Base-by-base conservation (phyloP, 2,888 invertebrate genomes). In the Melipona beecheii region DNA sequence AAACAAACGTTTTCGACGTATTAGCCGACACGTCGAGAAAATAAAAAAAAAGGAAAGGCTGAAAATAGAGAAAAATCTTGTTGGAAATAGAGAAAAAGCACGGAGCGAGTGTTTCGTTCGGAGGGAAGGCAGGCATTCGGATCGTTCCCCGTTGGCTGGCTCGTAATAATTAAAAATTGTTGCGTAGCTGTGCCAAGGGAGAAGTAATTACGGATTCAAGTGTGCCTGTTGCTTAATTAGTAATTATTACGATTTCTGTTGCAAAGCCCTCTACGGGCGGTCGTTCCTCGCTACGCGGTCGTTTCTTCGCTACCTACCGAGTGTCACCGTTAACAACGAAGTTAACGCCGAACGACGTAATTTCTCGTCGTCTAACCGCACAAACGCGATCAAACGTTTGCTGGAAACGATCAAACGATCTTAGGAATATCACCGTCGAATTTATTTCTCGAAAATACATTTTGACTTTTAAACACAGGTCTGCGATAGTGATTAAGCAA, bases 201-300 rank as follows among this genome's bases (percentile, higher is more conserved):
- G 52, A 70, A 58, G 75, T 81, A 85, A 85, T 85, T 84, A 78
- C 76, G 68, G 62, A 66, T 75, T 75, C 78, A 76, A 84, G 74
- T 74, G 70, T n/a, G 84, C 81, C 75, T 81, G 78, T 84, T 86
- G 75, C 84, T 79, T 84, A 86, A 86, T 84, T 86, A 84, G 73
- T 76, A 78, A 84, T 86, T 84, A 86, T 71, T 62, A 64, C 56
- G 75, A 84, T 73, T 84, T 72, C 62, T 81, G 75, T 56, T 58
- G 65, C 62, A 56, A 64, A 83, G 60, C 54, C n/a, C 2, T n/a
- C 36, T 58, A 17, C 60, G 54, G n/a, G 19, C n/a, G 31, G 50
- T 66, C 78, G 27, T 78, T 56, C 58, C 68, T 56, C 54, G 68
- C 58, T 76, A 24, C 54, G 36, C 31, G 52, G 56, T 36, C 69